Evolutionary conservation across 2,797 vertebrate genomes (phyloP).

Genomic region (Emys orbicularis): DNA sequence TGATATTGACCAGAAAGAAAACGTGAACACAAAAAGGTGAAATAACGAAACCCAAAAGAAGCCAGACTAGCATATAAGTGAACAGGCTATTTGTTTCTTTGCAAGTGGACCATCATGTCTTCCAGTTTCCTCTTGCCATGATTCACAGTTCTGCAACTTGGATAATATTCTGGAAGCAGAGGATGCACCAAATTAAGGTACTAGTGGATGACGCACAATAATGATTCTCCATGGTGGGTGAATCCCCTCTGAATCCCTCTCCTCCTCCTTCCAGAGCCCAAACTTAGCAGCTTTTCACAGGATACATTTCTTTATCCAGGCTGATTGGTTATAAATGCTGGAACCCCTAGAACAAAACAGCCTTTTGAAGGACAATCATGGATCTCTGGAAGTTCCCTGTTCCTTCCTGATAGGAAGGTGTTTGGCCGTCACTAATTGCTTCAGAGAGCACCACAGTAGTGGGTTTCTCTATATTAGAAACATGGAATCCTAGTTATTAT

Average conservation of each 20-base stretch:
- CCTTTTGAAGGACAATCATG: constrained; percentile 7
- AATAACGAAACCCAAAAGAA: background rate
- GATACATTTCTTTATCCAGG: background rate
- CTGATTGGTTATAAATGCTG: background rate
- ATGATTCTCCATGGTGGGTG: background rate
- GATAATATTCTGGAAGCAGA: background rate
- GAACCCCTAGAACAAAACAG: background rate
- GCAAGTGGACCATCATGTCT: background rate
- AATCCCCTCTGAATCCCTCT: background rate
- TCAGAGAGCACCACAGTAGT: background rate
- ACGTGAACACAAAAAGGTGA: background rate
- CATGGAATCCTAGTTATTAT: background rate
- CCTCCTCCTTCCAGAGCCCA: background rate
- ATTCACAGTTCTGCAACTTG: background rate
- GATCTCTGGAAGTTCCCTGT: background rate
- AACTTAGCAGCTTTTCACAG: background rate
- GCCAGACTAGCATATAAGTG: background rate
- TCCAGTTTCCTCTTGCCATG: background rate
- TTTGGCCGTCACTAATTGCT: background rate
- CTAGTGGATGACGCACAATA: background rate
- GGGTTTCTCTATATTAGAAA: background rate
- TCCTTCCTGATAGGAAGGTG: background rate
- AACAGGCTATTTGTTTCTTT: background rate
- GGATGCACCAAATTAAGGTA: background rate
- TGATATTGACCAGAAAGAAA: constrained; percentile 1